phyloP scores from a whole-genome alignment of 2,797 vertebrate genomes.

The Neosilurus mollespiculum region DNA sequence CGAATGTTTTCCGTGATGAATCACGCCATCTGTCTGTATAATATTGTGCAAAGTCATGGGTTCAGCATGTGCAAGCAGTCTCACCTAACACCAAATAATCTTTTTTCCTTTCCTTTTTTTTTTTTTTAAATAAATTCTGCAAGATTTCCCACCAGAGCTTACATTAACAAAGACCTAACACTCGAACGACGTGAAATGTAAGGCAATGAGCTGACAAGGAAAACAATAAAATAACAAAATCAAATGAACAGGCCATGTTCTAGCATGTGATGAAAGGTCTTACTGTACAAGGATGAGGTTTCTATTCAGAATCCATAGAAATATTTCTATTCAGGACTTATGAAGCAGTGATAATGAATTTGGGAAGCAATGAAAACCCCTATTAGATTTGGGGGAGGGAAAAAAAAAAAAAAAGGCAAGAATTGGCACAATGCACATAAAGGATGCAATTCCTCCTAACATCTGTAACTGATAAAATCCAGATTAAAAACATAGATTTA shows the following conservation, averaged over 20 bases:
- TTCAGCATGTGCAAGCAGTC: slow-evolving; percentile 77
- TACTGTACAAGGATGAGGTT: neutral
- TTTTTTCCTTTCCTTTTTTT: neutral
- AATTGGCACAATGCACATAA: slow-evolving; percentile 41
- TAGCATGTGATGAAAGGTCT: neutral
- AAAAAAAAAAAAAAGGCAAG: slow-evolving; percentile 11
- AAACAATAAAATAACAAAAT: neutral
- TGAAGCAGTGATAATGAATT: neutral
- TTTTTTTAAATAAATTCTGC: slow-evolving; percentile 56
- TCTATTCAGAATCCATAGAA: neutral
- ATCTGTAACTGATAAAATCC: neutral
- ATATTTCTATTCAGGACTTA: neutral
- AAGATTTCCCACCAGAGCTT: slow-evolving; percentile 58
- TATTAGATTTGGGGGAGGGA: neutral
- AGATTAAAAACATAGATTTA: neutral
- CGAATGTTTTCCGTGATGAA: slow-evolving; percentile 59
- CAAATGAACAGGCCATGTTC: neutral
- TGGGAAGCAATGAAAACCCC: slow-evolving; percentile 30
- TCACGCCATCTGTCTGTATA: slow-evolving; percentile 61
- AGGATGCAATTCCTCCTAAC: neutral
- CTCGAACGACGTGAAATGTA: slow-evolving; percentile 53
- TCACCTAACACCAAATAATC: slow-evolving; percentile 58
- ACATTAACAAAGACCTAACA: slow-evolving; percentile 30
- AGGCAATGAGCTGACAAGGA: slow-evolving; percentile 55
- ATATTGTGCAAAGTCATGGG: slow-evolving; percentile 78